Percentiles rank a stretch among this genome's conserved stretches.
Conservation (phyloP, 2,888 invertebrate species). For the Hydroisotoma schaefferi region DNA sequence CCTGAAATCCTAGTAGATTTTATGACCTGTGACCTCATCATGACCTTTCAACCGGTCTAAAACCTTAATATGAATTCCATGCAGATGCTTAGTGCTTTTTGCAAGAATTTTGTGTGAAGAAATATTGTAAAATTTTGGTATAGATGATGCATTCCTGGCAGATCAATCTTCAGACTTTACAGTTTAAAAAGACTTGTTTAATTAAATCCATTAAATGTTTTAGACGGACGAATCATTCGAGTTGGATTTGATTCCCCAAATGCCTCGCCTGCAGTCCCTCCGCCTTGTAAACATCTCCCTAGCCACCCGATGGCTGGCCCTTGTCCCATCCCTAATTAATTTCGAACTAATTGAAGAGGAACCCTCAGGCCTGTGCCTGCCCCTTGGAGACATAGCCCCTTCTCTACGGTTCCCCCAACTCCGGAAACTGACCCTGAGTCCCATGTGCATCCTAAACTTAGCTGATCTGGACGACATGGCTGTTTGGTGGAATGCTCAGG, state of each 20-base stretch:
- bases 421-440: constrained; percentile 15
- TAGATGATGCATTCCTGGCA: no score
- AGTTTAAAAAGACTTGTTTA: no score
- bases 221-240: constrained; percentile 18
- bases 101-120: no score
- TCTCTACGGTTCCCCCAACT: constrained; percentile 10
- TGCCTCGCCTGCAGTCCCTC: constrained; percentile 20
- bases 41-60: no score
- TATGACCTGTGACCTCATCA: no score
- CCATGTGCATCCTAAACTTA: constrained; percentile 18
- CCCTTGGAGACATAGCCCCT: constrained; percentile 19
- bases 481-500: constrained; percentile 23
- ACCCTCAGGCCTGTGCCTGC: constrained; percentile 17
- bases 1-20: no score
- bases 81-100: no score
- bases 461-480: constrained; percentile 22
- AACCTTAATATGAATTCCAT: no score
- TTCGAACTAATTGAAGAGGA: constrained; percentile 22
- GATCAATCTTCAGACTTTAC: no score
- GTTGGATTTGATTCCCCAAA: constrained; percentile 15
- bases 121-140: no score
- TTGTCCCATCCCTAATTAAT: constrained; percentile 14
- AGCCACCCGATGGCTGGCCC: constrained; percentile 8
- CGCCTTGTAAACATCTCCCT: constrained; percentile 20
- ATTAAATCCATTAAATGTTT: no score